Percentiles rank a stretch among this genome's conserved stretches.
Evolutionary conservation across 2,888 invertebrate genomes (phyloP).

Genomic region (Pimpla rufipes): DNA sequence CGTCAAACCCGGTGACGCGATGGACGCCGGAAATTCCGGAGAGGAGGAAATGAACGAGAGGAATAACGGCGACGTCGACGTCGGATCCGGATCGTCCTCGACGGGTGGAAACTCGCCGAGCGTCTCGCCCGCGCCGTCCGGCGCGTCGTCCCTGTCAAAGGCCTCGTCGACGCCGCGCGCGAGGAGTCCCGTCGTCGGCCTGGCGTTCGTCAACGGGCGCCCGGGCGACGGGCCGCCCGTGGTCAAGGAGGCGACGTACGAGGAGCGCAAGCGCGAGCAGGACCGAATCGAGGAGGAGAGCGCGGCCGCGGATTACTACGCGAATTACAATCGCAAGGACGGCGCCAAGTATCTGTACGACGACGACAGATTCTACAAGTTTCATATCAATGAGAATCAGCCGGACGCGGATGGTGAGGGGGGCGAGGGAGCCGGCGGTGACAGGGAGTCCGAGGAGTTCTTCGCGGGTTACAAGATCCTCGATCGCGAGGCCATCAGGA

Average conservation of each 20-base stretch:
- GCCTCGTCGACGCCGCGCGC: slow-evolving; percentile 79
- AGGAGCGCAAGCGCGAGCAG: slow-evolving; percentile 87
- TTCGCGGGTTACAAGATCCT: slow-evolving; percentile 93
- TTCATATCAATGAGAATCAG: slow-evolving; percentile 92
- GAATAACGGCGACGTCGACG: slow-evolving; percentile 86
- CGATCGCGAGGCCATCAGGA: slow-evolving; percentile 92
- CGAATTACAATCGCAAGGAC: slow-evolving; percentile 81
- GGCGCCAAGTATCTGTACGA: slow-evolving; percentile 89
- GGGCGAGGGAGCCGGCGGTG: slow-evolving; percentile 72
- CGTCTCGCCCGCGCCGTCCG: slow-evolving; percentile 71
- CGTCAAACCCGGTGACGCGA: slow-evolving; percentile 13
- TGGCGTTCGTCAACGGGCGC: slow-evolving; percentile 66
- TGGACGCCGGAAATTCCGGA: slow-evolving; percentile 34
- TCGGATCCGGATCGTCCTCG: slow-evolving; percentile 54
- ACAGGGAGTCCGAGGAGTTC: slow-evolving; percentile 88
- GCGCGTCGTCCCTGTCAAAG: slow-evolving; percentile 75
- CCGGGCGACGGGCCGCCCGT: slow-evolving; percentile 83
- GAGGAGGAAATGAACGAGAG: slow-evolving; percentile 85
- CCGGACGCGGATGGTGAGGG: slow-evolving; percentile 82
- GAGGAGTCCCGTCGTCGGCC: slow-evolving; percentile 74
- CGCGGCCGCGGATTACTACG: slow-evolving; percentile 73
- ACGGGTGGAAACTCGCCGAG: slow-evolving; percentile 64
- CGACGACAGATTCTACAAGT: slow-evolving; percentile 93
- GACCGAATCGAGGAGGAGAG: slow-evolving; percentile 80
- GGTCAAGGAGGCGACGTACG: slow-evolving; percentile 90